phyloP scores from a whole-genome alignment of 1,140 invertebrate genomes.

The Lordiphosa mommai region DNA sequence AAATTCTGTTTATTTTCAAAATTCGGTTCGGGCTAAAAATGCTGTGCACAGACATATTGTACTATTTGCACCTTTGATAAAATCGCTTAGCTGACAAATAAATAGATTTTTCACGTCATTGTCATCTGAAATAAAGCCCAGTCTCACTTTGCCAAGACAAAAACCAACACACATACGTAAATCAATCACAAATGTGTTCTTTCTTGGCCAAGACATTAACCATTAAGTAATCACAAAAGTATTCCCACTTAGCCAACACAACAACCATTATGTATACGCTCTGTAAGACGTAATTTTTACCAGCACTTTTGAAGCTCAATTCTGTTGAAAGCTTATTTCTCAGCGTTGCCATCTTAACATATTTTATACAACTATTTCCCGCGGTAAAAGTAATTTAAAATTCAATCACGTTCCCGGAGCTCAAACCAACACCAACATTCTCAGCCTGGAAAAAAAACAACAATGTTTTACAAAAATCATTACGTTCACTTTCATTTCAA shows the following conservation, averaged over 20 bases:
- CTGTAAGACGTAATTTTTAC: constrained; percentile 7
- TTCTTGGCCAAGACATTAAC: constrained; percentile 15
- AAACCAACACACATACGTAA: too few species aligned
- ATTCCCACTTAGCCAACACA: constrained; percentile 1
- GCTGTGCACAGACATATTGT: too few species aligned
- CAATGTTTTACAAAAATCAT: constrained; percentile 23
- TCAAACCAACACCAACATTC: constrained; percentile 43
- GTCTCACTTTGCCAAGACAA: too few species aligned
- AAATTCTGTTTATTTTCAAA: too few species aligned
- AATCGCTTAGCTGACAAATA: too few species aligned
- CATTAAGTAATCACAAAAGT: not conserved
- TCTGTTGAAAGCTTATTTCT: not conserved
- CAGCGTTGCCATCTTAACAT: constrained; percentile 34
- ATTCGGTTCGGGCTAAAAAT: too few species aligned
- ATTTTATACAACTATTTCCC: constrained; percentile 8
- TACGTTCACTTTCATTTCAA: constrained; percentile 71
- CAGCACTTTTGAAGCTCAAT: not conserved
- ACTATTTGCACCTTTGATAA: too few species aligned
- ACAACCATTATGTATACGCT: constrained; percentile 36
- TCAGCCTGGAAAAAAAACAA: constrained; percentile 31
- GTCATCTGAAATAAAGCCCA: too few species aligned
- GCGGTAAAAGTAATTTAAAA: constrained; percentile 62
- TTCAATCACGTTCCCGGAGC: constrained; percentile 51
- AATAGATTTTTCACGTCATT: too few species aligned
- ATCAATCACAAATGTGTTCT: not conserved